phyloP scores from a whole-genome alignment of 2,113 vertebrate genomes.

The Grammomys surdaster region DNA sequence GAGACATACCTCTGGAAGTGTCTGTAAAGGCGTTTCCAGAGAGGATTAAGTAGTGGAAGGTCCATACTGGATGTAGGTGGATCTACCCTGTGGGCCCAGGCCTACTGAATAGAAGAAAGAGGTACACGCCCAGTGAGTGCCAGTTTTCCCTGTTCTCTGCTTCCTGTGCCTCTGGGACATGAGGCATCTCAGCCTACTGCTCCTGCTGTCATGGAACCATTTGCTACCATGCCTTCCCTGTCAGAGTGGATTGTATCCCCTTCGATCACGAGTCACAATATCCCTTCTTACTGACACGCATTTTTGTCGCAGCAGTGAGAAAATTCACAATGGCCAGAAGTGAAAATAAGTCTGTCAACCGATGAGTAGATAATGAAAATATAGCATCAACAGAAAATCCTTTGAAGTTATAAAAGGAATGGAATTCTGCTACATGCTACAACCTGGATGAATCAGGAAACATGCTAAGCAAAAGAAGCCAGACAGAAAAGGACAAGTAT shows the following conservation, averaged over 20 bases:
- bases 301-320: background rate
- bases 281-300: too few relatives aligned
- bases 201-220: too few relatives aligned
- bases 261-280: background rate
- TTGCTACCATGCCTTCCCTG: background rate
- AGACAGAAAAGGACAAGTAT: background rate
- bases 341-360: background rate
- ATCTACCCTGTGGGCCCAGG: background rate
- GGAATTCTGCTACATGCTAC: background rate
- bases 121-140: rapidly evolving
- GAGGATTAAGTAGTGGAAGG: background rate
- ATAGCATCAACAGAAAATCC: background rate
- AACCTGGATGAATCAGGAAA: too few relatives aligned
- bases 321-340: background rate
- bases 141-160: background rate
- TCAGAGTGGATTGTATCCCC: background rate
- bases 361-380: background rate
- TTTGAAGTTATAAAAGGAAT: background rate
- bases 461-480: background rate
- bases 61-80: background rate
- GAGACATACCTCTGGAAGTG: background rate
- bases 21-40: background rate
- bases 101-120: background rate
- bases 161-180: background rate
- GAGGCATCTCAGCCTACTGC: background rate